Evolutionary conservation across 2,113 vertebrate species (phyloP).

Genomic region (Onychostoma macrolepis): DNA sequence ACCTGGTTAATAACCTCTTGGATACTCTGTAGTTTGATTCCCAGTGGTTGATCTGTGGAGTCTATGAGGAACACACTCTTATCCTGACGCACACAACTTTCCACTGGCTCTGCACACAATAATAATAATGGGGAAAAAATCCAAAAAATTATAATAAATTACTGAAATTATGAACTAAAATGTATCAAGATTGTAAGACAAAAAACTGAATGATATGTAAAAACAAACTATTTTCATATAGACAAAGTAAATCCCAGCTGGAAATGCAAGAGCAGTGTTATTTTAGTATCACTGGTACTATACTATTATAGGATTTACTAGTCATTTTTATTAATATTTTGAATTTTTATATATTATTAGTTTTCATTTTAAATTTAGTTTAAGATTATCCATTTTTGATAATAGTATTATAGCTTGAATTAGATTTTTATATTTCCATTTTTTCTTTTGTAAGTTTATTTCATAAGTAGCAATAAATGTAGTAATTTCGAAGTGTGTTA

Average conservation of each 20-base stretch:
- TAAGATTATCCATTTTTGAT: not conserved
- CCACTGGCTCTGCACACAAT: slow-evolving; percentile 68
- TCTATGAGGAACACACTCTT: slow-evolving; percentile 72
- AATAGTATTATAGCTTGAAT: too few species aligned
- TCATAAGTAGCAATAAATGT: too few species aligned
- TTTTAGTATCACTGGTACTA: not conserved
- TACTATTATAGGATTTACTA: not conserved
- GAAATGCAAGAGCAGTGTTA: not conserved
- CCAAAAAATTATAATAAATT: too few species aligned
- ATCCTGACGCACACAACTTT: slow-evolving; percentile 62
- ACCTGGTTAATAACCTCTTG: slow-evolving; percentile 78
- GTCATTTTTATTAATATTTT: not conserved
- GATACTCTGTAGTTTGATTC: slow-evolving; percentile 75
- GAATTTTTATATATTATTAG: not conserved
- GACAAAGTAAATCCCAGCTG: not conserved
- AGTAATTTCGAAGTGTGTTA: too few species aligned
- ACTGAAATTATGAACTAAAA: not conserved
- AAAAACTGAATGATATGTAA: not conserved
- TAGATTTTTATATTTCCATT: too few species aligned
- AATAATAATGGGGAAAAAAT: not conserved
- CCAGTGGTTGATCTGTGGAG: slow-evolving; percentile 62
- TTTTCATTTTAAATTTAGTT: not conserved
- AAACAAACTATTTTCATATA: not conserved
- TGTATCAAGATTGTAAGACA: not conserved
- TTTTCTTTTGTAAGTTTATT: too few species aligned